Conservation (phyloP, 1,140 invertebrate genomes). For the Neodiprion fabricii region DNA sequence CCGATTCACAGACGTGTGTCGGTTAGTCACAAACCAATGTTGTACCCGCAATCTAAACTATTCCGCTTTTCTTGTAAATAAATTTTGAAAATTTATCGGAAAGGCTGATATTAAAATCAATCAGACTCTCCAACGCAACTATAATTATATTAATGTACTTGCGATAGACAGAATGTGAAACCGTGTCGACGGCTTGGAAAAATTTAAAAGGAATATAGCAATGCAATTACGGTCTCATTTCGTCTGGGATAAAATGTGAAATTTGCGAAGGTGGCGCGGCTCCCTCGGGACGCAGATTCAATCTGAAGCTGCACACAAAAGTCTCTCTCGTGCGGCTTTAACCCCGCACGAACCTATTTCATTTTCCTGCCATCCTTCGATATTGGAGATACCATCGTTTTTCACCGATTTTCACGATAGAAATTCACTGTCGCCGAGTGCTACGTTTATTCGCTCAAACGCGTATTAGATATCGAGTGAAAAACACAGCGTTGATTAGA, state of each 20-base stretch:
- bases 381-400: background rate
- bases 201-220: background rate
- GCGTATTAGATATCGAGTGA: no score
- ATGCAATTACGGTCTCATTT: background rate
- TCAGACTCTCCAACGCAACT: background rate
- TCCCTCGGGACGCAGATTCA: background rate
- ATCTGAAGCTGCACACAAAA: constrained; percentile 1
- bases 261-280: background rate
- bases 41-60: no score
- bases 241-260: background rate
- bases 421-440: background rate
- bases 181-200: no score
- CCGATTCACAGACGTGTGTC: no score
- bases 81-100: no score
- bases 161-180: no score
- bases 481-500: no score
- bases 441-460: no score
- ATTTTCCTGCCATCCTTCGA: background rate
- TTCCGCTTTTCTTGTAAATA: no score
- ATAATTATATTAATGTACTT: background rate
- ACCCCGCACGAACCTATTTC: background rate
- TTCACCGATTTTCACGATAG: background rate
- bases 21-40: no score
- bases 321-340: background rate
- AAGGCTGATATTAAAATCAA: no score